Conservation (phyloP, 2,113 vertebrate species). For the Semnornis frantzii region DNA sequence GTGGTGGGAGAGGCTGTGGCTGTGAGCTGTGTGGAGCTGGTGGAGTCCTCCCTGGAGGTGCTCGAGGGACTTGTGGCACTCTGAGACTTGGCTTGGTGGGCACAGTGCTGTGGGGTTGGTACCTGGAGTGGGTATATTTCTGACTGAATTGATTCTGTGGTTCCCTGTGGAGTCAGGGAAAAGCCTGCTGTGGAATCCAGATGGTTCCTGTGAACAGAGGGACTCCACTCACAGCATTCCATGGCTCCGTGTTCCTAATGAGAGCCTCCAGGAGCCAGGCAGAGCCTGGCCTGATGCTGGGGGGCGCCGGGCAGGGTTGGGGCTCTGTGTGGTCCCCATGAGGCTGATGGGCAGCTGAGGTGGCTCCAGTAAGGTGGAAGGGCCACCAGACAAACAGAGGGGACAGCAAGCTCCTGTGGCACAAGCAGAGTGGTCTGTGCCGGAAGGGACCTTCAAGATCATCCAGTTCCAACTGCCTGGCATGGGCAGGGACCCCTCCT, state of each 20-base stretch:
- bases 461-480: no score
- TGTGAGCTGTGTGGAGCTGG: not conserved
- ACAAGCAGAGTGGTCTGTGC: no score
- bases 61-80: no score
- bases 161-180: not conserved
- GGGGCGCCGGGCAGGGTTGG: not conserved
- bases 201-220: not conserved
- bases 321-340: fast-evolving
- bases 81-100: no score
- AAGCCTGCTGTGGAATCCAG: not conserved
- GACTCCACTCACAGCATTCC: not conserved
- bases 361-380: not conserved
- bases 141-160: not conserved
- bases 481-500: no score
- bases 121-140: no score
- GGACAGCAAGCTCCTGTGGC: no score
- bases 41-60: no score
- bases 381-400: not conserved
- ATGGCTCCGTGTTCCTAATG: not conserved
- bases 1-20: not conserved
- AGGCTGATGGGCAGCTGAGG: not conserved
- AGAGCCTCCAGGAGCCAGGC: not conserved
- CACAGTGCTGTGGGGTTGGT: no score
- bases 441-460: no score
- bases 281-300: not conserved